Percentiles rank a stretch among this genome's conserved stretches.
Evolutionary conservation across 1,140 invertebrate species (phyloP).

Genomic region (Pogonomyrmex barbatus): DNA sequence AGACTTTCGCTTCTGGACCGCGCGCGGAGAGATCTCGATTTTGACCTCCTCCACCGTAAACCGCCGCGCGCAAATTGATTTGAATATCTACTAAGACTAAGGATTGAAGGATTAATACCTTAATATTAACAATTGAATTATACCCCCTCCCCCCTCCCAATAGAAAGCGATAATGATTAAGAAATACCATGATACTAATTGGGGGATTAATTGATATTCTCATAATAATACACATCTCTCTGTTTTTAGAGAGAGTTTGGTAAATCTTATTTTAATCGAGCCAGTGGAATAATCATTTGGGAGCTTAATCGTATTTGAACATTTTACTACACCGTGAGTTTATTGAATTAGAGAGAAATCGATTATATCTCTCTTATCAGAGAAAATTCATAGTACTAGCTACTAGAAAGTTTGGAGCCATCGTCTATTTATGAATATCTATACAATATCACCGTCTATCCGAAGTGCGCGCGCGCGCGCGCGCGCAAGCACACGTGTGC

Average conservation of each 20-base stretch:
- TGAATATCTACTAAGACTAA: not conserved
- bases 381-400: conserved; percentile 1
- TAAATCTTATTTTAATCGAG: not conserved
- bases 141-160: no score
- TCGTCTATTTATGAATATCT: conserved; percentile 17
- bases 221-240: no score
- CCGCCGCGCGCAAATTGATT: not conserved
- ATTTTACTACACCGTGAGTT: not conserved
- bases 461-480: no score
- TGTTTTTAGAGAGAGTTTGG: not conserved
- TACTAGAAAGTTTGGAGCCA: not conserved
- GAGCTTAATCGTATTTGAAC: not conserved
- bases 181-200: not conserved
- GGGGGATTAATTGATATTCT: not conserved
- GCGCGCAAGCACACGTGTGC: conserved; percentile 3
- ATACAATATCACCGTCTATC: not conserved
- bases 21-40: not conserved
- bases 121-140: not conserved
- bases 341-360: not conserved
- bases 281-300: no score
- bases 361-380: not conserved
- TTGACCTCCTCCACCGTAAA: not conserved
- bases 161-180: not conserved
- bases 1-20: conserved; percentile 3
- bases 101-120: not conserved